phyloP scores from a whole-genome alignment of 2,888 invertebrate species.

The Drosophila kanekoi region DNA sequence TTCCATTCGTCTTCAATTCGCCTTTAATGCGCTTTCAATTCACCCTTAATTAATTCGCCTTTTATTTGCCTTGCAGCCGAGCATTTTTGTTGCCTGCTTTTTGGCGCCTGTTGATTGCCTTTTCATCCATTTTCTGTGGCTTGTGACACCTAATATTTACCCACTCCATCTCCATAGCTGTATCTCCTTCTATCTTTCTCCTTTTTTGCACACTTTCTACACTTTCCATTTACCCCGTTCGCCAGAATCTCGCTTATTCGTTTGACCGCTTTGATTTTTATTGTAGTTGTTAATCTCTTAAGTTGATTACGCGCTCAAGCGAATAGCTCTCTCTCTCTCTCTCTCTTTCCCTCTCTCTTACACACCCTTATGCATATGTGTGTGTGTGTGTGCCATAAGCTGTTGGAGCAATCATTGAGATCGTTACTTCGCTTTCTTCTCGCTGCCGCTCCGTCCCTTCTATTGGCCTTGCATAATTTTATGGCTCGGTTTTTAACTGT shows the following conservation, averaged over 20 bases:
- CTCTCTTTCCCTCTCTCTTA: not conserved
- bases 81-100: conserved; percentile 47
- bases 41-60: not conserved
- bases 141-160: conserved; percentile 4
- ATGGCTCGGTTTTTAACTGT: conserved; percentile 28
- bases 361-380: conserved; percentile 5
- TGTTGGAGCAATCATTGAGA: conserved; percentile 45
- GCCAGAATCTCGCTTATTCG: not conserved
- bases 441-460: conserved; percentile 18
- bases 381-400: conserved; percentile 22
- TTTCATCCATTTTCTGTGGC: conserved; percentile 40
- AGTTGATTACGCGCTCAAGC: conserved; percentile 45
- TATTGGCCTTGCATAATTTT: conserved; percentile 43
- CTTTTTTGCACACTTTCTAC: not conserved
- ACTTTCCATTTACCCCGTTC: not conserved
- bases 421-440: conserved; percentile 37
- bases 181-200: not conserved
- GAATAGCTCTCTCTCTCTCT: conserved; percentile 3
- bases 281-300: conserved; percentile 51
- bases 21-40: not conserved
- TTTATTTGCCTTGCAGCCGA: conserved; percentile 5
- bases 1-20: conserved; percentile 11
- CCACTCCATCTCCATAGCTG: not conserved
- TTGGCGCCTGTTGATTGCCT: conserved; percentile 62
- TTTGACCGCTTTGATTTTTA: conserved; percentile 44